These are phyloP conservation scores for Antitype chi DNA, from an alignment of 2,888 invertebrate species.

Conservation along the genomic window DNA sequence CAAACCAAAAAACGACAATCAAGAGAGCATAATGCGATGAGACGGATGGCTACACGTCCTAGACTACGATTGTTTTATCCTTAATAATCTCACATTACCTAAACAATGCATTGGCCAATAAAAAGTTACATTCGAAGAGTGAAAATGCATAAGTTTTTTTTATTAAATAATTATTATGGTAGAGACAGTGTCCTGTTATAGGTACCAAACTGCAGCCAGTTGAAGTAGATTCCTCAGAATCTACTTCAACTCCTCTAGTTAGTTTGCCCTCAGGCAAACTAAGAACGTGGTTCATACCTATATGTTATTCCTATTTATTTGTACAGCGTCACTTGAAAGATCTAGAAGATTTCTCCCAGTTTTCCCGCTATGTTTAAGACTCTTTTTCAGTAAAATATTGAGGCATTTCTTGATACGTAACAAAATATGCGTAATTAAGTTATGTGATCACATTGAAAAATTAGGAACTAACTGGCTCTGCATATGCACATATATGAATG, in stretches of 20 bases:
- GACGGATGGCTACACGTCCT: not conserved
- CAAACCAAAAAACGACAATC: not conserved
- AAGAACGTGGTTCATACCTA: not conserved
- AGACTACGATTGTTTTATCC: not conserved
- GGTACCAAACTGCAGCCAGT: not conserved
- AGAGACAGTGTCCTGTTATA: not conserved
- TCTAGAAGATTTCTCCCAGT: constrained; percentile 1
- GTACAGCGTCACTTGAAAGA: constrained; percentile 13
- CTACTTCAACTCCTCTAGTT: too few species aligned
- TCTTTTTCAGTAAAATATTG: constrained; percentile 1
- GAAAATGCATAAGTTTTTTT: not conserved
- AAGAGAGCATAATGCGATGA: not conserved
- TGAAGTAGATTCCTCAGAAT: not conserved
- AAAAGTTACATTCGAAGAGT: not conserved
- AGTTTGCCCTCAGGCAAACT: too few species aligned
- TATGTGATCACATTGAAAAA: not conserved
- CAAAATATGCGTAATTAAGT: not conserved
- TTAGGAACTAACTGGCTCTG: not conserved
- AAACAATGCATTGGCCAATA: not conserved
- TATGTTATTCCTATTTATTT: constrained; percentile 1
- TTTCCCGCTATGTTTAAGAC: not conserved
- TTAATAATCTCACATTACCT: not conserved
- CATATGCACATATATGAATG: not conserved
- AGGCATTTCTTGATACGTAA: not conserved
- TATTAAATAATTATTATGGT: not conserved